Base-by-base conservation (phyloP, 2,888 invertebrate genomes). In the Drosophila niveifrons region DNA sequence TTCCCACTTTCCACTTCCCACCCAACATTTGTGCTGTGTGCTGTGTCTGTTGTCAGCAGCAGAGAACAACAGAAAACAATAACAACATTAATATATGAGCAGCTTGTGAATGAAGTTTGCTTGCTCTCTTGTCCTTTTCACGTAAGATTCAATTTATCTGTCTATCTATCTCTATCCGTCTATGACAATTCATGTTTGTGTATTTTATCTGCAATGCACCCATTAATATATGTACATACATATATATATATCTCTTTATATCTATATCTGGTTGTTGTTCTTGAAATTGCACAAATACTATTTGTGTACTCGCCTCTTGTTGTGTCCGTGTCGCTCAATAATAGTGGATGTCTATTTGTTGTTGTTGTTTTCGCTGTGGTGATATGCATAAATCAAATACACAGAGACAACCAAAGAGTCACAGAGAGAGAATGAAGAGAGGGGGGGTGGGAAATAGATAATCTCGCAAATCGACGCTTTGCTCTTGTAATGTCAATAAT, bases 231-330 rank as follows among this genome's bases (percentile, higher is more conserved):
- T 56, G 39, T 50, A 9, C 23, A 28, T 29, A 23, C 17, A 44
- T 59, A 46, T 56, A 44, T 47, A 15, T 39, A 58, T 61, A 62
- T 78, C 65, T 23, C 23, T 23, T 23, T 23, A 23, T 23, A 23
- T 23, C 23, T 23, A 23, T 23, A 23, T 23, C 34, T 63, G 41
- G 41, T 59, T 62, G 58, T 51, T 82, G 69, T 79, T 75, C 75
- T 71, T 65, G 72, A 78, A 87, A 84, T 75, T 81, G 67, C 73
- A 73, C 82, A 89, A 89, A 84, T 87, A 84, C 36, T 31, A 31
- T 31, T 31, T 83, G 88, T 83, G 89, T 71, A 66, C 71, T 69
- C 61, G 64, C 62, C 72, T 48, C 66, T 63, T 31, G 51, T 51
- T 80, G 34, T 36, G 64, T 72, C 66, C 70, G 64, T 80, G 68